Base-by-base conservation (phyloP, 1,140 invertebrate species). In the Drosophila mauritiana region DNA sequence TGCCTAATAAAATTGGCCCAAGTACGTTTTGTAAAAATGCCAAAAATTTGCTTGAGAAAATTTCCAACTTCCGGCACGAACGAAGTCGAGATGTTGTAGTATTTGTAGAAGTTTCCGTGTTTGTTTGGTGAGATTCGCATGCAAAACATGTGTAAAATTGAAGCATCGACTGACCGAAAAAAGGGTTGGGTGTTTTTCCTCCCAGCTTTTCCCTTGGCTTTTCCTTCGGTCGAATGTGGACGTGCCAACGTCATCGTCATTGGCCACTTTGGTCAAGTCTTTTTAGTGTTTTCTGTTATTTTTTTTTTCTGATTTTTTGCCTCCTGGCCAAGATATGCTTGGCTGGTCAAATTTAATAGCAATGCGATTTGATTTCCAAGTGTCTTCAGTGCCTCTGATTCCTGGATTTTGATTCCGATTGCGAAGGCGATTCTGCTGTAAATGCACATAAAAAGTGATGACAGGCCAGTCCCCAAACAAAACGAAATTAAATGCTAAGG, bases 21-120 rank as follows among this genome's bases (percentile, higher is more conserved):
- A 84, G 81, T 84, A 84, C 80, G 80, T 80, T 84, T 84, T 84
- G 81, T 85, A 84, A 73, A 84, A 84, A 85, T 84, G 76, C 81
- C 72, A 84, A 84, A 84, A 85, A 85, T 85, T 80, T 80, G 81
- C 68, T 85, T 80, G 63, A 74, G 73, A 84, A 84, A 77, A 73
- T 79, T 70, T 80, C 25, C 51, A 84, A 80, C 81, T 80, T 85
- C 77, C 73, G 81, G 81, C 77, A 77, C 72, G 76, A 80, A 76
- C 67, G 31, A 45, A 59, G 63, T 56, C 53, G 40, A 55, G 13
- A 37, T 69, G 57, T 46, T 53, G 15, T 45, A 40, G 45, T 57
- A 43, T 53, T 55, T 69, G 49, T 27, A 36, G 70, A 40, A 54
- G 37, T 45, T 57, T 37, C 54, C 43, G 58, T 76, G 55, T 76